A percentile compares a stretch with the other conserved stretches of the same genome.
Conservation (phyloP, 2,797 vertebrate genomes). For the Onychomys arenicola region DNA sequence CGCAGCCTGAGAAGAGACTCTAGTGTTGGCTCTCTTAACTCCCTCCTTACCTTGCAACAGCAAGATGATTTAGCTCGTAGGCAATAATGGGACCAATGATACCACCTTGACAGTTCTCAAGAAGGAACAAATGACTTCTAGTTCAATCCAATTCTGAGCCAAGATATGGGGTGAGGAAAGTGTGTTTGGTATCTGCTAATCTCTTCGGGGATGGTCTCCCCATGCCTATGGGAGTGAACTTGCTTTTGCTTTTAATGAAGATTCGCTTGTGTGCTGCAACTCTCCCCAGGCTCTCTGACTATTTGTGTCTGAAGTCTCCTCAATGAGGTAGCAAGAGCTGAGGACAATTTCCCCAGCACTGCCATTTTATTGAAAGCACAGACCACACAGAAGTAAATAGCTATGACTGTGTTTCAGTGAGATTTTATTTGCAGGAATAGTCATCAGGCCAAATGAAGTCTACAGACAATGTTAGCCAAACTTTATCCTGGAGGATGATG, state of each 20-base stretch:
- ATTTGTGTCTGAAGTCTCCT: neutral
- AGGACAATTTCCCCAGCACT: neutral
- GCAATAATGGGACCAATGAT: too few species aligned
- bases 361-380: neutral
- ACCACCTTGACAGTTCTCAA: neutral
- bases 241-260: neutral
- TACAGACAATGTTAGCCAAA: neutral
- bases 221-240: neutral
- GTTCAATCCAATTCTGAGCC: neutral
- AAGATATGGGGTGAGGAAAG: neutral
- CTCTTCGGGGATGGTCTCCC: neutral
- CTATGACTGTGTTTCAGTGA: neutral
- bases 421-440: neutral
- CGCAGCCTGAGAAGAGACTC: neutral
- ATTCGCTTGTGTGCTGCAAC: too few species aligned
- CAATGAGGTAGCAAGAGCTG: neutral
- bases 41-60: neutral
- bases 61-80: neutral
- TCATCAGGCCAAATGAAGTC: neutral
- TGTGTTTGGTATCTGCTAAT: neutral
- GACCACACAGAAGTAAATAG: neutral
- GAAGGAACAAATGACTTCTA: neutral
- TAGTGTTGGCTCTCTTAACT: neutral
- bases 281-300: neutral
- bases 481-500: neutral